Conservation (phyloP, 1,140 invertebrate species). For the Drosophila lacteicornis region DNA sequence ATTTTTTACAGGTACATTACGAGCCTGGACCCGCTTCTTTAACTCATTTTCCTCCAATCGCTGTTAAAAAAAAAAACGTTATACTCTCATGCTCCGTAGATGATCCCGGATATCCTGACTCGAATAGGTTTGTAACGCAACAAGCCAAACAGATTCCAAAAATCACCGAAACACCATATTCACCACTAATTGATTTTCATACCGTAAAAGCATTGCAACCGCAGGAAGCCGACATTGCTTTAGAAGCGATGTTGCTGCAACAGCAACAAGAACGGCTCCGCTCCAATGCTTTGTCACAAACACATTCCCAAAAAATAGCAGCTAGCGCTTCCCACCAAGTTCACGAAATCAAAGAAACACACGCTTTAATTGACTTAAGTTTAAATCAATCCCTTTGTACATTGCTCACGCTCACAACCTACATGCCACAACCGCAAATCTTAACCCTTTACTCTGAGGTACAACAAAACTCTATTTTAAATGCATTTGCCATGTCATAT, state of each 20-base stretch:
- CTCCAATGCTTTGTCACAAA: slow-evolving; percentile 32
- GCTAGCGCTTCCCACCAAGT: slow-evolving; percentile 27
- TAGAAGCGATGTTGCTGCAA: slow-evolving; percentile 75
- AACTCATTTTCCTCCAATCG: slow-evolving; percentile 89
- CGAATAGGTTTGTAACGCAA: slow-evolving; percentile 85
- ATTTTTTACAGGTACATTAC: slow-evolving; percentile 85
- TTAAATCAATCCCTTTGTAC: slow-evolving; percentile 82
- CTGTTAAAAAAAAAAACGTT: slow-evolving; percentile 92
- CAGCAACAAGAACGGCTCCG: slow-evolving; percentile 52
- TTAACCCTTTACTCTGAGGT: slow-evolving; percentile 73
- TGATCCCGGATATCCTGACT: slow-evolving; percentile 91
- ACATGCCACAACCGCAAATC: slow-evolving; percentile 80
- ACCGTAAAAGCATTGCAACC: slow-evolving; percentile 75
- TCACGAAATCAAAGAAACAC: slow-evolving; percentile 78
- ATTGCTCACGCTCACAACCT: slow-evolving; percentile 79
- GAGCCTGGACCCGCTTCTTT: slow-evolving; percentile 91
- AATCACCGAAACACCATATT: slow-evolving; percentile 26
- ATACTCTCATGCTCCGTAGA: slow-evolving; percentile 92
- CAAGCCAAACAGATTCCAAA: slow-evolving; percentile 29
- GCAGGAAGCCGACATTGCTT: slow-evolving; percentile 74
- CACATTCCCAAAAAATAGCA: slow-evolving; percentile 42
- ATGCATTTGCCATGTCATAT: slow-evolving; percentile 40
- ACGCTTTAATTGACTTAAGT: slow-evolving; percentile 80
- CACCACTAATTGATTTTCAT: slow-evolving; percentile 62
- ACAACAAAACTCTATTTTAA: slow-evolving; percentile 17